phyloP scores from a whole-genome alignment of 2,113 vertebrate genomes.

The Buteo buteo region DNA sequence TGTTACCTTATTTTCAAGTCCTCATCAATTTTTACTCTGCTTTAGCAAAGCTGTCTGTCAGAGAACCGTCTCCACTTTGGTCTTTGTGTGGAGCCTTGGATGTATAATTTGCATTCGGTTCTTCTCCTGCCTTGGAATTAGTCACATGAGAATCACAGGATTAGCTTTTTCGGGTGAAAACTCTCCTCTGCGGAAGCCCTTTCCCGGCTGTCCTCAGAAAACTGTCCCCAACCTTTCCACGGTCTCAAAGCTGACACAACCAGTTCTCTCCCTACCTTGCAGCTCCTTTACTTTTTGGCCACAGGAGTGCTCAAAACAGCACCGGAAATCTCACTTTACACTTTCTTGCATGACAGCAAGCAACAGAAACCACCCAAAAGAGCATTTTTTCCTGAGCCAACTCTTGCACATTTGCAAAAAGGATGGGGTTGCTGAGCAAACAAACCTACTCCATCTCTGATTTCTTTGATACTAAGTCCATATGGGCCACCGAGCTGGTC shows the following conservation, averaged over 20 bases:
- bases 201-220: background rate
- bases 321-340: background rate
- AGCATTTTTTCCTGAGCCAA: background rate
- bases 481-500: background rate
- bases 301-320: background rate
- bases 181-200: background rate
- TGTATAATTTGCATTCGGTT: background rate
- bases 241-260: background rate
- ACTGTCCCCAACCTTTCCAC: rapidly evolving
- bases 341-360: background rate
- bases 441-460: background rate
- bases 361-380: background rate
- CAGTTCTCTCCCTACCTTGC: background rate
- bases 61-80: background rate
- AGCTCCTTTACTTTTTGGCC: background rate
- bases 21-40: background rate
- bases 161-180: background rate
- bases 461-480: background rate
- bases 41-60: background rate
- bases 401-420: background rate
- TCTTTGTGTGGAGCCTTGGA: background rate
- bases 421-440: background rate
- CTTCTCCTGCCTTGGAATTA: background rate
- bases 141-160: background rate
- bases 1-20: background rate